phyloP scores from a whole-genome alignment of 2,113 vertebrate genomes.

The Willisornis vidua region DNA sequence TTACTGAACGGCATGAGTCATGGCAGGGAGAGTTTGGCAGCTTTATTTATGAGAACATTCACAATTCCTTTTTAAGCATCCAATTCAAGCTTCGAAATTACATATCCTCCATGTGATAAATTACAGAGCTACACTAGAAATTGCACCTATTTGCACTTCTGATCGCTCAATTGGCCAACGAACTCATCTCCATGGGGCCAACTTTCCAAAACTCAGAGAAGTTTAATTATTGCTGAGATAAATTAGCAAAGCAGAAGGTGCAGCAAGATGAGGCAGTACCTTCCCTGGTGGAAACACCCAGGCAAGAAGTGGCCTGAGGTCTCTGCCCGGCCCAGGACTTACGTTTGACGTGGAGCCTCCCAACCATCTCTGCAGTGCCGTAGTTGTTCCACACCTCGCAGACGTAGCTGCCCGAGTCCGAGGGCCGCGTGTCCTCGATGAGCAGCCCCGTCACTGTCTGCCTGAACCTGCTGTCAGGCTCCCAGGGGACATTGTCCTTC shows the following conservation, averaged over 20 bases:
- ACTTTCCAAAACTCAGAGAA: background rate
- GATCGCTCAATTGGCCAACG: background rate
- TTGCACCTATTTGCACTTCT: constrained; percentile 40
- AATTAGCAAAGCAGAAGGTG: background rate
- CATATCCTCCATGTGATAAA: constrained; percentile 33
- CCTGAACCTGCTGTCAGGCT: constrained; percentile 92
- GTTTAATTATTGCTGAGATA: background rate
- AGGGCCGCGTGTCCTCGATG: constrained; percentile 88
- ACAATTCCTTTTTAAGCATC: constrained; percentile 44
- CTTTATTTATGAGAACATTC: constrained; percentile 64
- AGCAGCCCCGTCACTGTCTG: constrained; percentile 89
- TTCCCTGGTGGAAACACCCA: background rate
- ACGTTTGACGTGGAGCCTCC: constrained; percentile 90
- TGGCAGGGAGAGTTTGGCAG: constrained; percentile 41
- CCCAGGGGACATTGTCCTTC: constrained; percentile 94
- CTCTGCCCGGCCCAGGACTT: background rate
- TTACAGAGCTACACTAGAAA: constrained; percentile 25
- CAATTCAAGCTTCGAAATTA: constrained; percentile 40
- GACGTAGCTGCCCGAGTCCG: constrained; percentile 91
- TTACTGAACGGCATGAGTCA: constrained; percentile 40
- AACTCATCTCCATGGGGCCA: background rate
- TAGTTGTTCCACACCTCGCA: constrained; percentile 99
- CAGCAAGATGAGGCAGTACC: background rate
- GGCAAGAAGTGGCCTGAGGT: background rate
- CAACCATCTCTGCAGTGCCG: constrained; percentile 92